A percentile compares a stretch with the other conserved stretches of the same genome.
phyloP scores from a whole-genome alignment of 2,797 vertebrate genomes.

The Eupleurogrammus muticus region DNA sequence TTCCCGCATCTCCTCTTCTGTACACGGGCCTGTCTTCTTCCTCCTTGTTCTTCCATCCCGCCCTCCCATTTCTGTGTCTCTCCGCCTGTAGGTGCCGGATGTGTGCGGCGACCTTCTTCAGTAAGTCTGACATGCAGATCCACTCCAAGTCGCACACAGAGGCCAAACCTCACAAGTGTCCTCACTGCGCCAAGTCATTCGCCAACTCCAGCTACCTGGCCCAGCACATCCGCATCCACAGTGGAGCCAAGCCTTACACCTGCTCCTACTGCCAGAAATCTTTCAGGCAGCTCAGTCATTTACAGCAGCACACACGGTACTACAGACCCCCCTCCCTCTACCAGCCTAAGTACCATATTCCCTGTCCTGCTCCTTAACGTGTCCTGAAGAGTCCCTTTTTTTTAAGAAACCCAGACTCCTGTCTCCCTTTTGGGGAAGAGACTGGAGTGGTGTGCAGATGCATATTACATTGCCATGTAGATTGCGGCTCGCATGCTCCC shows the following conservation, averaged over 20 bases:
- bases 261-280: conserved; percentile 99
- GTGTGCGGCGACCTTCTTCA: conserved; percentile 99
- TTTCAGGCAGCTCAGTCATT: conserved; percentile 99
- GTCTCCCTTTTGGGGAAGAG: conserved; percentile 42
- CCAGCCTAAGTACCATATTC: conserved; percentile 41
- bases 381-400: conserved; percentile 57
- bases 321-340: conserved; percentile 61
- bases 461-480: conserved; percentile 53
- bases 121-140: conserved; percentile 99
- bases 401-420: conserved; percentile 46
- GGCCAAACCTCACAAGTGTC: conserved; percentile 99
- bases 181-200: conserved; percentile 99
- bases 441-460: conserved; percentile 50
- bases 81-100: conserved; percentile 97
- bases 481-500: conserved; percentile 60
- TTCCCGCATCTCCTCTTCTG: conserved; percentile 41
- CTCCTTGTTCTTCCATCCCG: conserved; percentile 69
- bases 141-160: conserved; percentile 99
- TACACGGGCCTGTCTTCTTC: conserved; percentile 45
- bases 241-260: conserved; percentile 99
- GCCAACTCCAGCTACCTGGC: conserved; percentile 99
- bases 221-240: conserved; percentile 99
- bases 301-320: conserved; percentile 99
- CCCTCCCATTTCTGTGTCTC: conserved; percentile 83
- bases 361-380: conserved; percentile 53